phyloP scores from a whole-genome alignment of 2,888 invertebrate genomes.

The Eupithecia subfuscata region DNA sequence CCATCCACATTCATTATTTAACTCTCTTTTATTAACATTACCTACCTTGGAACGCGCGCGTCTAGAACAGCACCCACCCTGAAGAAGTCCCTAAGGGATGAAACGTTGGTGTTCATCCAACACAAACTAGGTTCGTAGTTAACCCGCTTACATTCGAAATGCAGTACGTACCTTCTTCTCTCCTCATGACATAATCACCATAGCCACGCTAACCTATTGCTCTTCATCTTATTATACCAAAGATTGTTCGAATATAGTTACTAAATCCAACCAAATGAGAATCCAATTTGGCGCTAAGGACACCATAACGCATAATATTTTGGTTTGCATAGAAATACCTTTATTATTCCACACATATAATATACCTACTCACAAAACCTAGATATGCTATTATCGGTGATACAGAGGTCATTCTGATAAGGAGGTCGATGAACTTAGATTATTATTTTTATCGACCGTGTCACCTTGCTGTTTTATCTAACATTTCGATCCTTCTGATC shows the following conservation, averaged over 20 bases:
- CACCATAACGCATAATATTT: background rate
- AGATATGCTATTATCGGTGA: conserved; percentile 57
- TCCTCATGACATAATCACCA: background rate
- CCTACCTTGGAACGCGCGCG: no score
- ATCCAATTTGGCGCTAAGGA: background rate
- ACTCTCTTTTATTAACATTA: no score
- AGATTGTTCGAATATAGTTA: background rate
- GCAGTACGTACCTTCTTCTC: background rate
- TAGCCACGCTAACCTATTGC: background rate
- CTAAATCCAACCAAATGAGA: background rate
- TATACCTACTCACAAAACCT: conserved; percentile 15
- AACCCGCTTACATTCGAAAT: no score
- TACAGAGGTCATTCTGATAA: conserved; percentile 59
- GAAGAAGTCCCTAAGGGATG: no score
- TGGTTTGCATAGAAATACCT: conserved; percentile 1
- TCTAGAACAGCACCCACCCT: no score
- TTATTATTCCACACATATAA: conserved; percentile 2
- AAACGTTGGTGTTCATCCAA: no score
- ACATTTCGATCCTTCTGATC: conserved; percentile 27
- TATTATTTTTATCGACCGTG: conserved; percentile 52
- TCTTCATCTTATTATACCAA: background rate
- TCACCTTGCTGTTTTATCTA: conserved; percentile 58
- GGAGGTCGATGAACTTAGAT: conserved; percentile 57
- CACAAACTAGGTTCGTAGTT: no score
- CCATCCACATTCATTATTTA: no score